Conservation (phyloP, 2,797 vertebrate species). For the Coregonus suidteri region DNA sequence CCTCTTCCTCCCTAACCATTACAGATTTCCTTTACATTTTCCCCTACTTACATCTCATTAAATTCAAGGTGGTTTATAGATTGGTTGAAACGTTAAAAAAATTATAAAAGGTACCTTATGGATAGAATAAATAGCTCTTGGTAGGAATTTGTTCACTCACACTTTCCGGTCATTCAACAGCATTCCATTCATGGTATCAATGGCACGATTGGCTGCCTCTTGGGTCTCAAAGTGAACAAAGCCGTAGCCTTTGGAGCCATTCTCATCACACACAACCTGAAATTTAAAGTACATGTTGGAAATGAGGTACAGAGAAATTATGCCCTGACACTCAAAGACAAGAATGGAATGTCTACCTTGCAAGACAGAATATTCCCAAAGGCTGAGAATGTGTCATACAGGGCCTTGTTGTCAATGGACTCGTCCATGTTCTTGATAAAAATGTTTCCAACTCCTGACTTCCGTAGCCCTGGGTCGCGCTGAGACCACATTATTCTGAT, state of each 20-base stretch:
- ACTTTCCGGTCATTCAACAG: slow-evolving; percentile 96
- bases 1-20: neutral
- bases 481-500: slow-evolving; percentile 99
- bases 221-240: slow-evolving; percentile 98
- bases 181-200: slow-evolving; percentile 97
- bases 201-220: slow-evolving; percentile 89
- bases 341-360: slow-evolving; percentile 78
- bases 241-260: slow-evolving; percentile 93
- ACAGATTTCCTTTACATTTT: neutral
- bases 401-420: slow-evolving; percentile 96
- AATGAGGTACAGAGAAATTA: neutral
- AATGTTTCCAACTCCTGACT: slow-evolving; percentile 94
- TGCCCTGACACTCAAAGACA: neutral
- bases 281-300: slow-evolving; percentile 13
- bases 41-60: neutral
- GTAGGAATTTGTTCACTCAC: slow-evolving; percentile 74
- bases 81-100: neutral
- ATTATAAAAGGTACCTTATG: neutral
- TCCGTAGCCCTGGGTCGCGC: slow-evolving; percentile 92
- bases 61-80: neutral
- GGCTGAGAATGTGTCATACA: slow-evolving; percentile 96
- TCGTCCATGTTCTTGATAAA: slow-evolving; percentile 99
- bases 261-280: slow-evolving; percentile 93
- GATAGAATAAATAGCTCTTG: neutral
- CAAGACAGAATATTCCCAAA: slow-evolving; percentile 98